phyloP scores from a whole-genome alignment of 2,113 vertebrate species.

The Rhea americana region DNA sequence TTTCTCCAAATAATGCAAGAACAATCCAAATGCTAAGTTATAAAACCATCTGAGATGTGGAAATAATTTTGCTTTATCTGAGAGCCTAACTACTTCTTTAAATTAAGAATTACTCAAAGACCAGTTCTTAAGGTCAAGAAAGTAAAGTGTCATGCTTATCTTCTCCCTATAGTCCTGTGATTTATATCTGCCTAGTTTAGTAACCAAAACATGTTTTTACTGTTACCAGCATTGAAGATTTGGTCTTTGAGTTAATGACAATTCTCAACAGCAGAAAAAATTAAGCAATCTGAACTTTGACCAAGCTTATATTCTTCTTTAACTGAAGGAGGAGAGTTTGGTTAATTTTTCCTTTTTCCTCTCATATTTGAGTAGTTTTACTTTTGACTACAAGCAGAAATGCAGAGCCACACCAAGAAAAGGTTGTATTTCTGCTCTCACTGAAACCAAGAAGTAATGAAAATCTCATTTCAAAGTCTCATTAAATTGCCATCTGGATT shows the following conservation, averaged over 20 bases:
- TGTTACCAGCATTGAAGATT: not conserved
- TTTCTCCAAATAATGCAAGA: constrained; percentile 8
- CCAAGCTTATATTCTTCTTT: not conserved
- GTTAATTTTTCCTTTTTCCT: not conserved
- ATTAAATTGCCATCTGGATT: constrained; percentile 68
- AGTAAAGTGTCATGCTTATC: not conserved
- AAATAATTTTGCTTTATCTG: not conserved
- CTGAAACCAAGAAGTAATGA: constrained; percentile 32
- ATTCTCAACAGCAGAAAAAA: not conserved
- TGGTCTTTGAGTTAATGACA: not conserved
- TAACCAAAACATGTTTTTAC: not conserved
- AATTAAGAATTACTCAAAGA: not conserved
- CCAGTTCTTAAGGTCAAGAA: not conserved
- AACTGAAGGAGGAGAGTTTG: not conserved
- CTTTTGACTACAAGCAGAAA: not conserved
- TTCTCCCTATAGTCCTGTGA: not conserved
- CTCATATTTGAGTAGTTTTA: not conserved
- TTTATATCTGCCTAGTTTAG: not conserved
- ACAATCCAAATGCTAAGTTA: not conserved
- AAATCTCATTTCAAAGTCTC: constrained; percentile 58
- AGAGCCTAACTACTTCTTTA: not conserved
- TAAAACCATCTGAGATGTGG: not conserved
- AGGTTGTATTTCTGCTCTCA: constrained; percentile 40
- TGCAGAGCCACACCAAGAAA: not conserved
- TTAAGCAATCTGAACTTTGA: not conserved